Conservation (phyloP, 1,140 invertebrate genomes). For the Bombus consobrinus region DNA sequence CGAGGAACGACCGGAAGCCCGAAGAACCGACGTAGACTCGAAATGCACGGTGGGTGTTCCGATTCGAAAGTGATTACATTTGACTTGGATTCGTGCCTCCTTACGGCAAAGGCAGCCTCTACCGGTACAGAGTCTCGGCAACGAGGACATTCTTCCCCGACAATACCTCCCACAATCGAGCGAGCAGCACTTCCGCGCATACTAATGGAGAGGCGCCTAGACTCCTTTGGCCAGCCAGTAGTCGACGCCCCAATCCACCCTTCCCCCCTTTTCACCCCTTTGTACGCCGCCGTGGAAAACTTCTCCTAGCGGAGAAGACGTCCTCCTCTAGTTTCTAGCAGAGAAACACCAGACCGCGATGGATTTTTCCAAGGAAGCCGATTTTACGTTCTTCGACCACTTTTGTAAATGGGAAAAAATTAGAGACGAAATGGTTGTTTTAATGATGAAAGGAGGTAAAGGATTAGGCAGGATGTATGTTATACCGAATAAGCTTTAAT, state of each 20-base stretch:
- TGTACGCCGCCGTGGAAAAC: constrained; percentile 53
- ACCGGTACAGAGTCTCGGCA: constrained; percentile 58
- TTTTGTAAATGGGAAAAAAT: neutral
- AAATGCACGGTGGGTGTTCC: constrained; percentile 42
- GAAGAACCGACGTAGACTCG: constrained; percentile 30
- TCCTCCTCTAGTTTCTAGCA: neutral
- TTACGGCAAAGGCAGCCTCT: constrained; percentile 47
- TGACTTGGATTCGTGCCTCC: constrained; percentile 59
- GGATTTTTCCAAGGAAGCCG: neutral
- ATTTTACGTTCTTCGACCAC: neutral
- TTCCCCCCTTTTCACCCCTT: constrained; percentile 24
- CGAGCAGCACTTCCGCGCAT: constrained; percentile 72
- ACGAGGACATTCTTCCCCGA: constrained; percentile 75
- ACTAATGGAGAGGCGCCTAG: constrained; percentile 72
- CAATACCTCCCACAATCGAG: constrained; percentile 75
- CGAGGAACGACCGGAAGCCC: constrained; percentile 30
- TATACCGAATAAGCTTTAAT: no score
- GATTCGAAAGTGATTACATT: constrained; percentile 61
- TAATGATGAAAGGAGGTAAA: no score
- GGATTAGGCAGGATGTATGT: no score
- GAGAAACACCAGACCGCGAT: neutral
- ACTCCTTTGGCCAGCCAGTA: constrained; percentile 62
- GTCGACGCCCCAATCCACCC: constrained; percentile 37
- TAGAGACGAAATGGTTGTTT: neutral
- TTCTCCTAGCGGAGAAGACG: constrained; percentile 36